Evolutionary conservation across 2,797 vertebrate genomes (phyloP).

Genomic region (Amblyraja radiata): DNA sequence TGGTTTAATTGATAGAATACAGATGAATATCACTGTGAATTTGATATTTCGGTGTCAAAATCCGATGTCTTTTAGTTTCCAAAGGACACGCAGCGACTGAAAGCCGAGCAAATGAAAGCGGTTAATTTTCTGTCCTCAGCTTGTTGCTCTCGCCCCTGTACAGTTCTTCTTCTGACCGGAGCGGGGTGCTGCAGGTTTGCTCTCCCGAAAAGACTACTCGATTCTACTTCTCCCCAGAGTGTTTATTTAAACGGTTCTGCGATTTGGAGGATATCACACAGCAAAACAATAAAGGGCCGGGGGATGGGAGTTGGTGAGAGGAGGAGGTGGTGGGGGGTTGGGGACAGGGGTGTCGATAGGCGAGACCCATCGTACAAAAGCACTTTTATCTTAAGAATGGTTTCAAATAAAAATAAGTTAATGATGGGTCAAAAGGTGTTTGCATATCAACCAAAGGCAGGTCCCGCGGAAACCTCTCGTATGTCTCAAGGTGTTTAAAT

Average conservation of each 20-base stretch:
- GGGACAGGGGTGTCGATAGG: not conserved
- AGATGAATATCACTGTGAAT: not conserved
- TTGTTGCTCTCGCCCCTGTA: not conserved
- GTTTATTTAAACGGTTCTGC: slow-evolving; percentile 26
- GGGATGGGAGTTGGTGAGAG: not conserved
- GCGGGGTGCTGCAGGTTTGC: slow-evolving; percentile 32
- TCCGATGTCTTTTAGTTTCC: not conserved
- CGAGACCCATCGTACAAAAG: not conserved
- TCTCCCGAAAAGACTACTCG: not conserved
- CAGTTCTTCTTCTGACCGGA: slow-evolving; percentile 14
- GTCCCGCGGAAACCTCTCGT: not conserved
- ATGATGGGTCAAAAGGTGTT: not conserved
- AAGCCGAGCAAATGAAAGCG: not conserved
- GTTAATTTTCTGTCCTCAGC: not conserved
- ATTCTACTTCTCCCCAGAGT: not conserved
- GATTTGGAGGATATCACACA: not conserved
- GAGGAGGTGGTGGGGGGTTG: not conserved
- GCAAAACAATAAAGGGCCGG: not conserved
- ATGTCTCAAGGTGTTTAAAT: not conserved
- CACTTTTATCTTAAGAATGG: not conserved
- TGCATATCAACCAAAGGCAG: slow-evolving; percentile 1
- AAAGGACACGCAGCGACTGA: not conserved
- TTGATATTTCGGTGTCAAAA: not conserved
- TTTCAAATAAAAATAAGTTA: not conserved
- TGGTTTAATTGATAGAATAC: not conserved